Evolutionary conservation across 2,113 vertebrate genomes (phyloP), one percentile per base, ranked within the genome.

Genomic region (Elanus axillaris): DNA sequence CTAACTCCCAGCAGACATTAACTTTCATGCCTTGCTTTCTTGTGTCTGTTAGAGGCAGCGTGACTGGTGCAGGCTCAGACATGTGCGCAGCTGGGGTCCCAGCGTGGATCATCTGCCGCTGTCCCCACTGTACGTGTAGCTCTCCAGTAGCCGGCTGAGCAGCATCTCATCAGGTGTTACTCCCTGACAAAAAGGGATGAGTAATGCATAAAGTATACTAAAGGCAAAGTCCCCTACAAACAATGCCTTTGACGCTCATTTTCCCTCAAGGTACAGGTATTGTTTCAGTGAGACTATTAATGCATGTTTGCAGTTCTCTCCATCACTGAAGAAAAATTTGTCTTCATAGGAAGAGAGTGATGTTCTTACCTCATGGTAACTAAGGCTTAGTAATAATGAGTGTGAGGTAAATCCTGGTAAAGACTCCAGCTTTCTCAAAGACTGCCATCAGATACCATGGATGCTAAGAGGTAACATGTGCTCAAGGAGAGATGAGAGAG

Each of bases 121-220:
- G 21, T 78, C 48, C 53, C 69, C 6, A 6, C 77, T 0, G 0
- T 18, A 29, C 0, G 0, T n/a, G 15, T 6, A 58, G 56, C 64
- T 68, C 75, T 69, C 31, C 53, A 76, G 58, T 75, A 76, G 38
- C 72, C 4, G 4, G 66, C 88, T 72, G 48, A 67, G 62, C 74
- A 71, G 62, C 6, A 0, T 90, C 75, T 64, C 5, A 0, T 63
- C 1, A 2, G 63, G 53, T 80, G 78, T 80, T 94, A 43, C 78
- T 90, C 40, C 78, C 77, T 87, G 29, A 36, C 52, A 81, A 52
- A 88, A 85, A 88, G 10, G 16, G 40, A 53, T 75, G 88, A 85
- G 56, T 81, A 87, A 87, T 0, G 0, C 38, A 9, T 74, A 15
- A 50, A 69, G 34, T 47, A 50, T 94, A 55, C 59, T 25, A 71